Evolutionary conservation across 2,113 vertebrate genomes (phyloP), one percentile per base, ranked within the genome.

Genomic region (Dromaius novaehollandiae): DNA sequence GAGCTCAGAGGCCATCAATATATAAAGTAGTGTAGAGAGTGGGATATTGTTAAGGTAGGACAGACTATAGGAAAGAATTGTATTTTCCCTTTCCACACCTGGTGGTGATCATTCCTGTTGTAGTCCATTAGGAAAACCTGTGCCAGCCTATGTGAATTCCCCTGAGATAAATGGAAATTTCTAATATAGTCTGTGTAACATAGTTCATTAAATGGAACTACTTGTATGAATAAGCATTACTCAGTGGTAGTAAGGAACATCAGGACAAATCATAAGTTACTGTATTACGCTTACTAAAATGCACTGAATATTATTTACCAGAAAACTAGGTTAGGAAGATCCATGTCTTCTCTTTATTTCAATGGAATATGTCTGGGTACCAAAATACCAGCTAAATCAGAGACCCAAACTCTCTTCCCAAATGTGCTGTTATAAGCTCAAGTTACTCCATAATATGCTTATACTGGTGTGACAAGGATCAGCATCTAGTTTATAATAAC

Each of bases 191-290:
- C 86, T 90, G 86, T 85, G 81, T 94, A 93, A 85, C 34, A 55
- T 58, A 91, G 34, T 93, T 89, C 84, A 63, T 82, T 96, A 36
- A 89, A 77, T 92, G 89, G 97, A 97, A 97, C 89, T 85, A 24
- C 58, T 93, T 86, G 78, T 90, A 58, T 96, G 94, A 97, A 94
- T 97, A 96, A 96, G 93, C 50, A 79, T 97, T 97, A 96, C 93
- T 97, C 96, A 96, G 91, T 69, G 30, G 56, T 24, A 83, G 34
- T 88, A 66, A 88, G 84, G 68, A 95, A 69, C 0, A 0, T 65
- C 80, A 74, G 81, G 78, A 82, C 58, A 87, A 84, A 87, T 78
- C 32, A 81, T 76, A 65, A 55, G 44, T n/a, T 88, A 18, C 46
- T 86, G 9, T 76, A 19, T 75, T 85, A 53, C 64, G 48, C 46